Evolutionary conservation across 2,113 vertebrate species (phyloP), one percentile per base, ranked within the genome.

Genomic region (Geothlypis trichas): DNA sequence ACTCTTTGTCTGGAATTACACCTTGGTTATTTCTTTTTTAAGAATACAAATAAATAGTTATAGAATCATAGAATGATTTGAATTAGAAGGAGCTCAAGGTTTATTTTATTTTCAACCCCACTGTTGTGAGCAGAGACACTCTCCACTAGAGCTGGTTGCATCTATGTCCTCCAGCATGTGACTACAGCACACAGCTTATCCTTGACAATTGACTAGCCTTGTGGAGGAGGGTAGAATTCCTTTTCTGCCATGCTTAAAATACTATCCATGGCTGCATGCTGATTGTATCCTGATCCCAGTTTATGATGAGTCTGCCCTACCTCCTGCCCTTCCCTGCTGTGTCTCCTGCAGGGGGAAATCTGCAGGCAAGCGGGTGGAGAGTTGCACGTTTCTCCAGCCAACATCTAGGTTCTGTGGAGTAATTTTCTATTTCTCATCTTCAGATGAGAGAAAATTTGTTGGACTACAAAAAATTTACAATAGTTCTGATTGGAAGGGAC

Each of bases 41-140:
- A 77, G 17, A 59, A 57, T 35, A 39, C 16, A 52, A 49, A 51
- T 55, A 65, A 54, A 39, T 20, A 39, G 5, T 76, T 55, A 31
- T 7, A 49, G 24, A 55, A 31, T 41, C 24, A 55, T 9, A 41
- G 15, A 39, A 35, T 0, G 0, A 10, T 47, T 75, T 68, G n/a
- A 58, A 11, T 41, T 61, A 24, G 69, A 75, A 82, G 19, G 11
- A 68, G 11, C n/a, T 39, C 39, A 39, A 61, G 7, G 6, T 52
- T 44, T 89, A 2, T 28, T 61, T 54, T 39, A 6, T 61, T 68
- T 67, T 20, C n/a, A 82, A 26, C 28, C 4, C 15, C 33, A 11
- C 13, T 68, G 16, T 55, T 44, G 17, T 61, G 7, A 59, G 13
- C n/a, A 54, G 33, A 44, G 28, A n/a, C 62, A 75, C 1, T 16